Evolutionary conservation across 2,797 vertebrate genomes (phyloP).

Genomic region (Diplodus sargus): DNA sequence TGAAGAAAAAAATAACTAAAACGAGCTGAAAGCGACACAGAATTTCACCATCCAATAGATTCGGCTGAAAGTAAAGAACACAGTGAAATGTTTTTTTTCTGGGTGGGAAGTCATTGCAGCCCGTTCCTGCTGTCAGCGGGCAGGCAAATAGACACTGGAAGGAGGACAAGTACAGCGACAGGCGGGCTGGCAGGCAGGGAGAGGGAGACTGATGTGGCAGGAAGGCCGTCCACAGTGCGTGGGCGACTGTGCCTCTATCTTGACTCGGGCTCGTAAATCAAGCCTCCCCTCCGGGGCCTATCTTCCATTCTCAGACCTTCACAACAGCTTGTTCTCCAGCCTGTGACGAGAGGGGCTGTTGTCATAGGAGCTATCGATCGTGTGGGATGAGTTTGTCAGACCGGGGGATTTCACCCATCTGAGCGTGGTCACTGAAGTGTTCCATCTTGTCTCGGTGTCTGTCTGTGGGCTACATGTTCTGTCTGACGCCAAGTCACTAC

Average conservation of each 20-base stretch:
- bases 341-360: conserved; percentile 78
- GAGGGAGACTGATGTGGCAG: conserved; percentile 72
- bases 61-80: conserved; percentile 43
- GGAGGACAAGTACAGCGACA: conserved; percentile 57
- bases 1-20: conserved; percentile 38
- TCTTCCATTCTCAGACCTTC: conserved; percentile 80
- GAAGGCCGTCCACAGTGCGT: conserved; percentile 71
- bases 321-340: conserved; percentile 80
- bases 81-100: conserved; percentile 47
- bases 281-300: conserved; percentile 74
- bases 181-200: conserved; percentile 32
- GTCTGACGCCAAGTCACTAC: conserved; percentile 49
- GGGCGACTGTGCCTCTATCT: conserved; percentile 75
- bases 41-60: conserved; percentile 36
- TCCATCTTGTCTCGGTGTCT: conserved; percentile 67
- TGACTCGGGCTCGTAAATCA: conserved; percentile 79
- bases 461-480: conserved; percentile 65
- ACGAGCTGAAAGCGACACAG: conserved; percentile 57
- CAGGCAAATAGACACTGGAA: conserved; percentile 59
- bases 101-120: conserved; percentile 65
- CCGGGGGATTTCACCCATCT: conserved; percentile 74
- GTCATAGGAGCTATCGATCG: conserved; percentile 82
- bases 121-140: conserved; percentile 68
- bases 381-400: conserved; percentile 78
- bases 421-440: conserved; percentile 72